These are phyloP conservation scores for Dexiosoma caninum DNA, from an alignment of 2,888 invertebrate species.

Conservation along the genomic window DNA sequence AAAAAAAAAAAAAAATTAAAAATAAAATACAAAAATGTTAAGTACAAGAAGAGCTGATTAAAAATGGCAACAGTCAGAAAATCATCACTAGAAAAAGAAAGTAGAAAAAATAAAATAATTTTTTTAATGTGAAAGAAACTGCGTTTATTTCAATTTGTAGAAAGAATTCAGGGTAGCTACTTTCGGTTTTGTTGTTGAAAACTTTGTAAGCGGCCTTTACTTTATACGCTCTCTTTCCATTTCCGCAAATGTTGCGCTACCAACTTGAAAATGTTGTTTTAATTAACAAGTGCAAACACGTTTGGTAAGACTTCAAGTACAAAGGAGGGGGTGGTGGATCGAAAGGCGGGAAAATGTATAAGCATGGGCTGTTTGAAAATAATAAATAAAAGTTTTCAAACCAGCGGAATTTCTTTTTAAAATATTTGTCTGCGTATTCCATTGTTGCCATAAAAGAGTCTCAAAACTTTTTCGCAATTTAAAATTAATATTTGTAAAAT, in stretches of 20 bases:
- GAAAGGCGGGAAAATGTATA: not conserved
- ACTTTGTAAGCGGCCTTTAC: conserved; percentile 46
- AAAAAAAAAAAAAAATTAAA: not conserved
- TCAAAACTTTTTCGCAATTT: too few relatives aligned
- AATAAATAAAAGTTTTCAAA: not conserved
- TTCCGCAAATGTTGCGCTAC: conserved; percentile 44
- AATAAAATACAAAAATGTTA: conserved; percentile 20
- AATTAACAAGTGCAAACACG: conserved; percentile 39
- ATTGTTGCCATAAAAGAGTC: too few relatives aligned
- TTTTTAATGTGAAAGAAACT: not conserved
- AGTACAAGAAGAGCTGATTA: conserved; percentile 45
- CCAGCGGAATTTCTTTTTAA: not conserved
- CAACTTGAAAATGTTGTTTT: conserved; percentile 44
- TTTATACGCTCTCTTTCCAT: conserved; percentile 42
- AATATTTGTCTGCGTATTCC: not conserved
- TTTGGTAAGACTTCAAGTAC: not conserved
- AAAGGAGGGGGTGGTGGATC: not conserved
- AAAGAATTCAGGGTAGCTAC: conserved; percentile 32
- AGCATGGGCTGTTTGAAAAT: not conserved
- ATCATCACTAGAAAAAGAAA: not conserved
- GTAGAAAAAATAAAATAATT: not conserved
- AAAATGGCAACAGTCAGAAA: conserved; percentile 5
- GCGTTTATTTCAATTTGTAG: conserved; percentile 31
- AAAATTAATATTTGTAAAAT: too few relatives aligned
- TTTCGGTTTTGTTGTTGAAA: not conserved